Conservation (phyloP, 2,888 invertebrate genomes). For the Achlya flavicornis region DNA sequence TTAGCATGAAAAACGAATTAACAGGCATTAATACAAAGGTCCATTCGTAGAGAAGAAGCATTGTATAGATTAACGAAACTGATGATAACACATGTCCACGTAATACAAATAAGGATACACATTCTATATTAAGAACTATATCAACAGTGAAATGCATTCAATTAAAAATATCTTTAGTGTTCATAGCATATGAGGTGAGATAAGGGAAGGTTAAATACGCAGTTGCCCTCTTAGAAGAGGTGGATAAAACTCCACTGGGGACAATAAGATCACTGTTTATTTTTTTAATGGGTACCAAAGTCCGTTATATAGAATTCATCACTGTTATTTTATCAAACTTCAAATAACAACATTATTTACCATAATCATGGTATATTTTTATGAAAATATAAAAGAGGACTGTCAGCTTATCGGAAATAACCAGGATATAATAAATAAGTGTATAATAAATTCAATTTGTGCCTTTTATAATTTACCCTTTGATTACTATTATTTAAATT, state of each 20-base stretch:
- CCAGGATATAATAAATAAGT: not conserved
- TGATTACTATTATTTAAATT: no score
- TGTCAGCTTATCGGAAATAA: not conserved
- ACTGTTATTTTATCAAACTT: not conserved
- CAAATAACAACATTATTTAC: not conserved
- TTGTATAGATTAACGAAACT: not conserved
- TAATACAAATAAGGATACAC: not conserved
- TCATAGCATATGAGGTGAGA: constrained; percentile 24
- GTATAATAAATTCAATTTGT: no score
- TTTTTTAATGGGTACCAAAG: constrained; percentile 30
- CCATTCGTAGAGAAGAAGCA: not conserved
- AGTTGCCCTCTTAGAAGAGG: constrained; percentile 34
- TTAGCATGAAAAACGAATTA: not conserved
- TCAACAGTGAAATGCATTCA: constrained; percentile 7
- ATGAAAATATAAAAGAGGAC: not conserved
- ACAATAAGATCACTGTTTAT: constrained; percentile 41
- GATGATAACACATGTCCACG: not conserved
- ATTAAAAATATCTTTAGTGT: constrained; percentile 21
- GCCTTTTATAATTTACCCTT: no score
- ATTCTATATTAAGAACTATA: not conserved
- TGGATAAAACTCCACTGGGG: constrained; percentile 26
- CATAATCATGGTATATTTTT: not conserved
- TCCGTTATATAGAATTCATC: constrained; percentile 21
- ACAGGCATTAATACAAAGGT: not conserved
- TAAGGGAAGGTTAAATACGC: constrained; percentile 39